Evolutionary conservation across 2,888 invertebrate species (phyloP).

Genomic region (Hydroisotoma schaefferi): DNA sequence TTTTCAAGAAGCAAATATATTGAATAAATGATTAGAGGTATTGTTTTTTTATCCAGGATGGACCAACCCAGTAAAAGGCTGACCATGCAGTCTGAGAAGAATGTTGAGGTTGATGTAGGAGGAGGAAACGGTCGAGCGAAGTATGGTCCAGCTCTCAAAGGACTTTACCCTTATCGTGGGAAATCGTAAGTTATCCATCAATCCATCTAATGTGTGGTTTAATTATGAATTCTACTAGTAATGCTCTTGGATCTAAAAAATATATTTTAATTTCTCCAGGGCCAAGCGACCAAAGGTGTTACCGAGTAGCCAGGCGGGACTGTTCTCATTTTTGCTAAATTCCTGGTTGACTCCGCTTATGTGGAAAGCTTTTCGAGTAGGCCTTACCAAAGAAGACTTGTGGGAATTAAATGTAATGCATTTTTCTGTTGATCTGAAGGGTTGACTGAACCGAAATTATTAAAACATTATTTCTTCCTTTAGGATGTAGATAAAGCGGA

Average conservation of each 20-base stretch:
- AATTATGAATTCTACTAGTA: too few relatives aligned
- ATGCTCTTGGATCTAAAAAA: constrained; percentile 2
- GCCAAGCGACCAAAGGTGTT: constrained; percentile 36
- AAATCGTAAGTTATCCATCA: background rate
- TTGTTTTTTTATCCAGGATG: too few relatives aligned
- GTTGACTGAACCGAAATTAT: background rate
- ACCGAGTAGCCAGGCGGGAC: constrained; percentile 50
- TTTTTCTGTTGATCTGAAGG: background rate
- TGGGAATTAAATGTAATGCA: constrained; percentile 49
- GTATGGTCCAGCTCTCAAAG: too few relatives aligned
- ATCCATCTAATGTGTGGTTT: background rate
- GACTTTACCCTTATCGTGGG: too few relatives aligned
- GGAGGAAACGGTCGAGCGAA: too few relatives aligned
- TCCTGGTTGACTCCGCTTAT: constrained; percentile 53
- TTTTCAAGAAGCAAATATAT: too few relatives aligned
- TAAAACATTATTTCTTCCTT: constrained; percentile 16
- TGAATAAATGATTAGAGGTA: too few relatives aligned
- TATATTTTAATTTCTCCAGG: constrained; percentile 7
- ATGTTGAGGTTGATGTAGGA: too few relatives aligned
- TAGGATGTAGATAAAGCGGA: constrained; percentile 50
- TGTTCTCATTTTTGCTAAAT: constrained; percentile 52
- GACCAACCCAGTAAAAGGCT: too few relatives aligned
- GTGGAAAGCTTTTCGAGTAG: constrained; percentile 52
- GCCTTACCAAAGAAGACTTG: constrained; percentile 50
- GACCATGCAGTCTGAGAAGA: too few relatives aligned